Percentiles rank a stretch among this genome's conserved stretches.
phyloP scores from a whole-genome alignment of 1,140 invertebrate genomes.

The Aleiodes sp. region DNA sequence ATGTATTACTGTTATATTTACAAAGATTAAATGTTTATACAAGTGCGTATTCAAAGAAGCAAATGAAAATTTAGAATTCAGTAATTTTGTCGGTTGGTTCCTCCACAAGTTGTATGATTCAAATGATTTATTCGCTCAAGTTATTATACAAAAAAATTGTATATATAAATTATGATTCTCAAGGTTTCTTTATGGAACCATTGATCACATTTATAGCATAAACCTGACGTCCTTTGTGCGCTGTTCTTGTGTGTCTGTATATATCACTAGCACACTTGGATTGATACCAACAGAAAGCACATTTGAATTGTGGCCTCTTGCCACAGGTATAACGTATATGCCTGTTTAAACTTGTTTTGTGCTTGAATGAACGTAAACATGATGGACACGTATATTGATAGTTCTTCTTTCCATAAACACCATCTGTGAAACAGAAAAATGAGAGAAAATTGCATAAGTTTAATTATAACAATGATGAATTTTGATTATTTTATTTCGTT shows the following conservation, averaged over 20 bases:
- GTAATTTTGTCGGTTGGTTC: too few relatives aligned
- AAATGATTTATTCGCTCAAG: background rate
- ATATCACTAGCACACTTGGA: slow-evolving; percentile 51
- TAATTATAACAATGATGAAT: background rate
- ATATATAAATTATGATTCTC: background rate
- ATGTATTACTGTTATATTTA: too few relatives aligned
- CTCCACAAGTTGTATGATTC: too few relatives aligned
- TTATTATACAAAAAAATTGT: background rate
- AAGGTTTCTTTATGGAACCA: background rate
- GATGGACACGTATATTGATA: background rate
- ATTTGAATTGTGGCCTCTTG: slow-evolving; percentile 72
- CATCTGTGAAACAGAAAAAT: background rate
- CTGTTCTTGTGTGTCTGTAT: slow-evolving; percentile 43
- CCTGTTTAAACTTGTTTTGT: slow-evolving; percentile 13
- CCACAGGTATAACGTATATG: slow-evolving; percentile 55
- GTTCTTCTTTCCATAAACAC: background rate
- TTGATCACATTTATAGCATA: slow-evolving; percentile 1
- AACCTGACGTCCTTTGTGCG: slow-evolving; percentile 37
- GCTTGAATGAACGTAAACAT: background rate
- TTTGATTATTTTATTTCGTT: background rate
- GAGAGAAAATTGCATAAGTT: background rate
- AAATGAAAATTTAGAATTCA: too few relatives aligned
- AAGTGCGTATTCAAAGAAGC: too few relatives aligned
- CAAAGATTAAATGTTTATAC: too few relatives aligned
- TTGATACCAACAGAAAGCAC: slow-evolving; percentile 72